These are phyloP conservation scores for Crax fasciolata DNA, from an alignment of 2,797 vertebrate genomes.

Conservation along the genomic window DNA sequence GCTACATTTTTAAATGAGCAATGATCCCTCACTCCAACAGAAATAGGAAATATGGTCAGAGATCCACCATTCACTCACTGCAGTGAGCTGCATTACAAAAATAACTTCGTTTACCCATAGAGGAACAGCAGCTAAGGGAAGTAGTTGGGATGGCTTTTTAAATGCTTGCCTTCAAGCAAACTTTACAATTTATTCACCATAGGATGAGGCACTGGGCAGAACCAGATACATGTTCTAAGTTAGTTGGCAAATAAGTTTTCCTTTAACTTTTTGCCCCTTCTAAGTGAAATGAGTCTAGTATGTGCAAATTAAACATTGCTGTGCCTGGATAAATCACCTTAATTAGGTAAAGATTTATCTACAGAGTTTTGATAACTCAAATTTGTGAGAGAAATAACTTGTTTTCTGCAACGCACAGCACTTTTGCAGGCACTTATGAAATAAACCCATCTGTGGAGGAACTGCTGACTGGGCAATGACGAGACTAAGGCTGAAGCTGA, in stretches of 20 bases:
- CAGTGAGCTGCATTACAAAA: background rate
- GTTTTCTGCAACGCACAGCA: background rate
- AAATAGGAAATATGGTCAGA: slow-evolving; percentile 56
- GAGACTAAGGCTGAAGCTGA: background rate
- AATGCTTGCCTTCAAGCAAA: background rate
- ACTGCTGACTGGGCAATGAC: background rate
- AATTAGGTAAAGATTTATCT: background rate
- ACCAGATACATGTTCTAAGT: background rate
- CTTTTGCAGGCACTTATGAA: background rate
- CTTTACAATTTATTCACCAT: background rate
- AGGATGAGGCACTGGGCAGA: background rate
- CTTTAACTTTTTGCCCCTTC: background rate
- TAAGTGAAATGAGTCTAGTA: background rate
- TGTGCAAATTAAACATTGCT: background rate
- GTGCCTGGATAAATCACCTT: background rate
- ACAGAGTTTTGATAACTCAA: background rate
- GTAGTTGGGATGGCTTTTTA: background rate
- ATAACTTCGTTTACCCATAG: background rate
- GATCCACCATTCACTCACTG: background rate
- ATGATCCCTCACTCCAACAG: slow-evolving; percentile 30
- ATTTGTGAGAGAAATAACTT: background rate
- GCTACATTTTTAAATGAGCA: slow-evolving; percentile 39
- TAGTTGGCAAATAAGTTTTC: background rate
- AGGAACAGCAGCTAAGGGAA: background rate
- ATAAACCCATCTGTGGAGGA: background rate